Percentiles rank a stretch among this genome's conserved stretches.
Evolutionary conservation across 2,797 vertebrate genomes (phyloP).

Genomic region (Paramormyrops hopkinsi): DNA sequence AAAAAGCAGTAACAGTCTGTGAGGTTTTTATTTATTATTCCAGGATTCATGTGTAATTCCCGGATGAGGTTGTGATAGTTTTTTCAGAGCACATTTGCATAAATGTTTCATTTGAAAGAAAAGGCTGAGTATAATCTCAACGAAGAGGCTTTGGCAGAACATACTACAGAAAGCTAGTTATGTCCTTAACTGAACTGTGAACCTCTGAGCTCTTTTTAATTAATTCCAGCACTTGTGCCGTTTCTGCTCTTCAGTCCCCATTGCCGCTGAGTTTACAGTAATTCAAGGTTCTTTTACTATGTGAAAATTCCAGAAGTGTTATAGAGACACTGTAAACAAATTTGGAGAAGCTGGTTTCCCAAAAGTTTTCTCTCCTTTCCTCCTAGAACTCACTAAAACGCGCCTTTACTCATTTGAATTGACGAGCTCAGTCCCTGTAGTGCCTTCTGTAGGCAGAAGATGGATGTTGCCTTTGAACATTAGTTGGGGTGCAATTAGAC

Average conservation of each 20-base stretch:
- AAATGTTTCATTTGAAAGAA: neutral
- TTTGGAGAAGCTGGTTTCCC: neutral
- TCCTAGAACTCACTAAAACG: neutral
- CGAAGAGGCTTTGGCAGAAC: neutral
- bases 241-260: neutral
- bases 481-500: neutral
- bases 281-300: neutral
- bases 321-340: neutral
- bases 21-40: neutral
- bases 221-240: neutral
- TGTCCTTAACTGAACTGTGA: neutral
- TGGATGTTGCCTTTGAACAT: neutral
- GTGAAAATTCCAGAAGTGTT: neutral
- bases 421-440: neutral
- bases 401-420: neutral
- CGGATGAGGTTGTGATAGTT: neutral
- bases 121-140: neutral
- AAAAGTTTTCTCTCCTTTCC: neutral
- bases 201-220: neutral
- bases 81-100: neutral
- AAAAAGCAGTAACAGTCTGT: neutral
- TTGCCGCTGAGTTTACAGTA: neutral
- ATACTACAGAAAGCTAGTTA: neutral
- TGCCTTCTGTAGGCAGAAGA: neutral
- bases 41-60: neutral